phyloP scores from a whole-genome alignment of 2,113 vertebrate species.

The Ciconia boyciana region DNA sequence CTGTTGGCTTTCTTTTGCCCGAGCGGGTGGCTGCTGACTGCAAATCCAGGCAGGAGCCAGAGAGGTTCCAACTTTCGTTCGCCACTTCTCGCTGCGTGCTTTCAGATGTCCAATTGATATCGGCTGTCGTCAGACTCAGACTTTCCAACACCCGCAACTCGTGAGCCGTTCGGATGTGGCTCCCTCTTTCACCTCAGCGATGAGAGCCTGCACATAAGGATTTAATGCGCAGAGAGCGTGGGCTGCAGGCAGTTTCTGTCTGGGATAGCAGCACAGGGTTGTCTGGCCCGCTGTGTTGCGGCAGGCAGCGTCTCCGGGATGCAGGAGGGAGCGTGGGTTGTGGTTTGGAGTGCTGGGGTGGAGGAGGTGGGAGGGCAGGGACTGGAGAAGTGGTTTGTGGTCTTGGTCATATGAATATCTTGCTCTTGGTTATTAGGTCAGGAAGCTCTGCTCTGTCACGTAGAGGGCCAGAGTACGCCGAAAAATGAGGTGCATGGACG shows the following conservation, averaged over 20 bases:
- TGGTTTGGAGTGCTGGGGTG: not conserved
- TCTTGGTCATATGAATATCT: not conserved
- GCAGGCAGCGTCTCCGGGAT: not conserved
- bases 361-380: not conserved
- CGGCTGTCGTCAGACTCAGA: not conserved
- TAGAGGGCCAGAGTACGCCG: not conserved
- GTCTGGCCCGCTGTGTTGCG: accelerated
- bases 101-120: accelerated
- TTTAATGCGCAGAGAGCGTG: accelerated
- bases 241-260: not conserved
- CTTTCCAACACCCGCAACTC: not conserved
- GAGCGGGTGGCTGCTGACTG: not conserved
- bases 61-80: not conserved
- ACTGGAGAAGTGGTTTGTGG: not conserved
- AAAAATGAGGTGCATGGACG: accelerated
- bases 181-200: accelerated
- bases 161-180: not conserved
- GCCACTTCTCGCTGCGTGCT: not conserved
- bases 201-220: accelerated
- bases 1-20: not conserved
- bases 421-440: not conserved
- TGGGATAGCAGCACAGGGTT: not conserved
- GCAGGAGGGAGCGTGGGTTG: not conserved
- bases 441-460: not conserved
- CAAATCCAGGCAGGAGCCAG: not conserved